Conservation (phyloP, 2,888 invertebrate genomes). For the Ptychoptera contaminata region DNA sequence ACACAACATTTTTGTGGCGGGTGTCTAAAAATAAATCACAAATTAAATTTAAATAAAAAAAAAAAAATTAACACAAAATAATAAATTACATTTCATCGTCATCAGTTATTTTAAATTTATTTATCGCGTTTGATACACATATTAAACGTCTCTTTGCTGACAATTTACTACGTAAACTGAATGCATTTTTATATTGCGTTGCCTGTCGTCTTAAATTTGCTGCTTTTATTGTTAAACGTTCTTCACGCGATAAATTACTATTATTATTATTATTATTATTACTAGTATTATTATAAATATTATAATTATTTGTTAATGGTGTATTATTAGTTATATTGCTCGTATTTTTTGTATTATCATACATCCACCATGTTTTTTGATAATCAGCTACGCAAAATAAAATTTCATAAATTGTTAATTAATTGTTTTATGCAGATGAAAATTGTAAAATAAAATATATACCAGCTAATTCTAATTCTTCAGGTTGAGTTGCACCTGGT, state of each 20-base stretch:
- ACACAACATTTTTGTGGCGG: slow-evolving; percentile 22
- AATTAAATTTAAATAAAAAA: not conserved
- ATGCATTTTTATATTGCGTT: slow-evolving; percentile 23
- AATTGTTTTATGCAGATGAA: no score
- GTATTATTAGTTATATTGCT: no score
- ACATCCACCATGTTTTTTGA: no score
- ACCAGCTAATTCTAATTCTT: slow-evolving; percentile 14
- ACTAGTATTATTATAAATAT: no score
- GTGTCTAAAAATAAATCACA: slow-evolving; percentile 6
- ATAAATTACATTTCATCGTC: slow-evolving; percentile 18
- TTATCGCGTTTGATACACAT: slow-evolving; percentile 24
- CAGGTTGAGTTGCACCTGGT: slow-evolving; percentile 10
- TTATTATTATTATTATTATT: no score
- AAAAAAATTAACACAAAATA: not conserved
- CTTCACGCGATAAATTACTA: slow-evolving; percentile 19
- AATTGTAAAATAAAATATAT: not conserved
- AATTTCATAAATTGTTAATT: not conserved
- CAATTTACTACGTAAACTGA: slow-evolving; percentile 20
- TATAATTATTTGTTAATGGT: no score
- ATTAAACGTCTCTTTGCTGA: slow-evolving; percentile 22
- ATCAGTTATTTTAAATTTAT: slow-evolving; percentile 21
- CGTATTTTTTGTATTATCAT: no score
- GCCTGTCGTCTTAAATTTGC: slow-evolving; percentile 24
- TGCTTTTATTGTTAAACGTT: slow-evolving; percentile 25
- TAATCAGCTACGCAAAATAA: not conserved